Percentiles rank a stretch among this genome's conserved stretches.
Conservation (phyloP, 2,888 invertebrate species). For the Azorinus chamasolen region DNA sequence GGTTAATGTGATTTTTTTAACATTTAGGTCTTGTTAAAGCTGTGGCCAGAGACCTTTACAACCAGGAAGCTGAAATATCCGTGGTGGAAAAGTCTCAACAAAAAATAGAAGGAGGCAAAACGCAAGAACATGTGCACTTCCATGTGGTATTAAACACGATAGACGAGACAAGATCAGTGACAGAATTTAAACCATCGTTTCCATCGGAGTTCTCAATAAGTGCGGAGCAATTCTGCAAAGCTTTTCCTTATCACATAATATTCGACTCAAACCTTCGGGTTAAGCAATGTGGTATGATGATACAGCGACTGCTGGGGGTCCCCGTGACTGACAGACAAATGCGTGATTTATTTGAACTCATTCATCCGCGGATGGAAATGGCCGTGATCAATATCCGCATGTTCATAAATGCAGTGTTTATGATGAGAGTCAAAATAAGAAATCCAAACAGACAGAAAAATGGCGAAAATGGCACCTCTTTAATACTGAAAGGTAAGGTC, state of each 20-base stretch:
- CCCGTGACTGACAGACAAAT: conserved; percentile 52
- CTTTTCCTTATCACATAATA: conserved; percentile 84
- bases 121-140: conserved; percentile 78
- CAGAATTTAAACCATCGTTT: conserved; percentile 51
- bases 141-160: conserved; percentile 57
- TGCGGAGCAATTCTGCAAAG: conserved; percentile 77
- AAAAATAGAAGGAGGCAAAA: conserved; percentile 66
- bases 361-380: conserved; percentile 79
- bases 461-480: conserved; percentile 1
- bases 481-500: conserved; percentile 48
- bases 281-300: conserved; percentile 76
- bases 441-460: neutral
- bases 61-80: conserved; percentile 69
- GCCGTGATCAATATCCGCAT: conserved; percentile 75
- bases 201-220: conserved; percentile 65
- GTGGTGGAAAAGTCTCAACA: conserved; percentile 69
- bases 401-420: conserved; percentile 83
- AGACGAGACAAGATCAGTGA: conserved; percentile 28
- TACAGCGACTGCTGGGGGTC: conserved; percentile 67
- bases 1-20: too few species aligned
- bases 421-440: conserved; percentile 62
- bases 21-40: conserved; percentile 77
- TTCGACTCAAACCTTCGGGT: conserved; percentile 80
- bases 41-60: conserved; percentile 78
- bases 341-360: conserved; percentile 71